phyloP scores from a whole-genome alignment of 1,140 invertebrate genomes.

The Zeugodacus cucurbitae region DNA sequence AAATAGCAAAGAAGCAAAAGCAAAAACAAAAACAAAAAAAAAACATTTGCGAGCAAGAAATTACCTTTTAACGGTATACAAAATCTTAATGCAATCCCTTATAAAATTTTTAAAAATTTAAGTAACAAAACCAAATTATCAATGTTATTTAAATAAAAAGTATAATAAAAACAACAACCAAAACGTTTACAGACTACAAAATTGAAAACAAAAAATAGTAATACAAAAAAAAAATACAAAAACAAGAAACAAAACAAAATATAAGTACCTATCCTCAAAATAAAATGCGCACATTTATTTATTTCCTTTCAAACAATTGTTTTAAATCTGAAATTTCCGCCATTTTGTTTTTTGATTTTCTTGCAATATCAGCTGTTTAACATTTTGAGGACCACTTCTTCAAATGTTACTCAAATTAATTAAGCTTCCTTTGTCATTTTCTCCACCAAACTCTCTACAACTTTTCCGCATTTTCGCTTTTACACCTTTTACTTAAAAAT shows the following conservation, averaged over 20 bases:
- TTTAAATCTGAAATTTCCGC: conserved; percentile 8
- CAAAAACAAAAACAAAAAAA: neutral
- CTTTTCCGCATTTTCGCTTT: no score
- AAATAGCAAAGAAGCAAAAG: neutral
- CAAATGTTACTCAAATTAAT: no score
- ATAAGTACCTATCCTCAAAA: conserved; percentile 48
- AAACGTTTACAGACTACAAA: conserved; percentile 37
- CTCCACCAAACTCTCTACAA: no score
- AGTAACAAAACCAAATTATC: conserved; percentile 40
- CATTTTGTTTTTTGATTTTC: neutral
- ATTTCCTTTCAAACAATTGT: conserved; percentile 40
- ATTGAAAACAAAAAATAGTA: conserved; percentile 21
- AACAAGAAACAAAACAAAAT: conserved; percentile 44
- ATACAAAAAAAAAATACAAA: conserved; percentile 31
- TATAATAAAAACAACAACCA: conserved; percentile 38
- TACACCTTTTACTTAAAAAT: no score
- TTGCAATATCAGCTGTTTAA: neutral
- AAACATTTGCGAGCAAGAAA: neutral
- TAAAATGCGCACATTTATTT: conserved; percentile 45
- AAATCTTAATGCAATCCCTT: conserved; percentile 18
- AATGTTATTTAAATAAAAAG: conserved; percentile 37
- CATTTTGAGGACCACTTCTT: neutral
- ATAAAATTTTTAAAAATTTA: conserved; percentile 25
- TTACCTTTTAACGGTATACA: conserved; percentile 10
- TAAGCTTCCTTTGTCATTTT: no score